Percentiles rank a stretch among this genome's conserved stretches.
phyloP scores from a whole-genome alignment of 2,797 vertebrate genomes.

The Staurois parvus region DNA sequence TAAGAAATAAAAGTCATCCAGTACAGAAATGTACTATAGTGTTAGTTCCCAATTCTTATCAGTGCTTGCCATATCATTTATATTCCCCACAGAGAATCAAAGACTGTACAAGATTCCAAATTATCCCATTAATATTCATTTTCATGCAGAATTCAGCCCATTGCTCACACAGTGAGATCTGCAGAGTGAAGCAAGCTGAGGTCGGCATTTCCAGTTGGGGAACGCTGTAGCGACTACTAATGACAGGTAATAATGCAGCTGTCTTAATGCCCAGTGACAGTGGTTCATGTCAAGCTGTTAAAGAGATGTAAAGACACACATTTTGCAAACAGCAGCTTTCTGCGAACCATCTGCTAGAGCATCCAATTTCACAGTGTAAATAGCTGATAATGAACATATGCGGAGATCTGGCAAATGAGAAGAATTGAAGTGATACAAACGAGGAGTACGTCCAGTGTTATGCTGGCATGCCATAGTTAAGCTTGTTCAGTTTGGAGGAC shows the following conservation, averaged over 20 bases:
- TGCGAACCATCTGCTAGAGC: conserved; percentile 62
- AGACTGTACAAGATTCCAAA: conserved; percentile 59
- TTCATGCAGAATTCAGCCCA: conserved; percentile 49
- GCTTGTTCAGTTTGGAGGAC: conserved; percentile 7
- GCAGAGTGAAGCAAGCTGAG: conserved; percentile 56
- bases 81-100: conserved; percentile 34
- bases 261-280: conserved; percentile 66
- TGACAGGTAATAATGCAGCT: conserved; percentile 65
- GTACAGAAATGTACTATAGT: neutral
- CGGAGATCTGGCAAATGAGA: conserved; percentile 59
- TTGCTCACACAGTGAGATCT: conserved; percentile 60
- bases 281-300: conserved; percentile 65
- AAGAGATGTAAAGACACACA: conserved; percentile 65
- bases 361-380: conserved; percentile 70
- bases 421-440: conserved; percentile 59
- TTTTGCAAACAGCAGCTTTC: conserved; percentile 58
- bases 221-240: conserved; percentile 64
- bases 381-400: conserved; percentile 63
- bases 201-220: conserved; percentile 61
- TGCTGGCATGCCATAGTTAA: conserved; percentile 53
- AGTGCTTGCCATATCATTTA: conserved; percentile 25
- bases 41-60: conserved; percentile 8
- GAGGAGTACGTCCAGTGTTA: conserved; percentile 21
- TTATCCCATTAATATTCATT: conserved; percentile 63
- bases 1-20: neutral